A percentile compares a stretch with the other conserved stretches of the same genome.
These are phyloP conservation scores for Ophioninae sp. DNA, from an alignment of 2,888 invertebrate genomes.

Conservation along the genomic window DNA sequence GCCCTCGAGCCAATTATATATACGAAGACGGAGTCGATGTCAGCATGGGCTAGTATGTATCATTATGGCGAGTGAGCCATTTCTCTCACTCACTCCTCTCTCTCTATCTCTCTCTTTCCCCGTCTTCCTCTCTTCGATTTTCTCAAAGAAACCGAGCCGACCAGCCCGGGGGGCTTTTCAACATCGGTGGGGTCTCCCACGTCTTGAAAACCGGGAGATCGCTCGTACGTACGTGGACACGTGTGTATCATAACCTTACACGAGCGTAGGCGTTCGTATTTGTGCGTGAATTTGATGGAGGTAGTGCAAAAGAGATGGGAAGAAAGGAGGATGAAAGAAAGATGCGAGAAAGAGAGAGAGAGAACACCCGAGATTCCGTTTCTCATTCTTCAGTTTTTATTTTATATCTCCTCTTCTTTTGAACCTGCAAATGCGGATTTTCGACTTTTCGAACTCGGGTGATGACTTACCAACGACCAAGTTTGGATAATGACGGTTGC, in stretches of 20 bases:
- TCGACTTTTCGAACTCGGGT: too few relatives aligned
- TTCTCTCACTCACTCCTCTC: constrained; percentile 21
- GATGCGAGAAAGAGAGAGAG: background rate
- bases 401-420: too few relatives aligned
- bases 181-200: constrained; percentile 58
- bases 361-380: too few relatives aligned
- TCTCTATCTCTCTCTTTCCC: constrained; percentile 15
- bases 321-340: background rate
- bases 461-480: too few relatives aligned
- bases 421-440: too few relatives aligned
- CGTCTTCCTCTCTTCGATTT: constrained; percentile 42
- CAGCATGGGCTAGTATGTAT: constrained; percentile 64
- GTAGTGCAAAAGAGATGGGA: background rate
- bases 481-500: too few relatives aligned
- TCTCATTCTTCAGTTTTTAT: too few relatives aligned
- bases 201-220: constrained; percentile 40
- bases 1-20: constrained; percentile 75
- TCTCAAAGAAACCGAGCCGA: constrained; percentile 59
- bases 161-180: constrained; percentile 56
- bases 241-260: background rate
- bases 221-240: background rate
- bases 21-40: constrained; percentile 43
- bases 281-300: background rate
- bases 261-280: background rate
- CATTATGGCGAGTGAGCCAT: constrained; percentile 64